Percentiles rank a stretch among this genome's conserved stretches.
Evolutionary conservation across 2,797 vertebrate genomes (phyloP).

Genomic region (Intellagama lesueurii): DNA sequence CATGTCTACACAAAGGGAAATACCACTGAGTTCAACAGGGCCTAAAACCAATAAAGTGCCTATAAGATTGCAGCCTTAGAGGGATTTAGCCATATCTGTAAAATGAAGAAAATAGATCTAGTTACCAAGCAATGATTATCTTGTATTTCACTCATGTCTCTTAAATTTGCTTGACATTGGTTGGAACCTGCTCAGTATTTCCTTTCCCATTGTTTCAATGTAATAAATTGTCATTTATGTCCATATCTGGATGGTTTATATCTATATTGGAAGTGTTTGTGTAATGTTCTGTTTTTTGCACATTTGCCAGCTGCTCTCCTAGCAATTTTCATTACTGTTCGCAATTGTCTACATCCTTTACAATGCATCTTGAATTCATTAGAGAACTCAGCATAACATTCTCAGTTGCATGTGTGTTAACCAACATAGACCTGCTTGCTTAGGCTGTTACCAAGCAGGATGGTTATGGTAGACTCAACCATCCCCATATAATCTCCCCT

Average conservation of each 20-base stretch:
- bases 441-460: neutral
- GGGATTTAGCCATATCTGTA: neutral
- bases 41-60: neutral
- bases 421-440: neutral
- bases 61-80: neutral
- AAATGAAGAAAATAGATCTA: neutral
- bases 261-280: neutral
- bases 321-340: slow-evolving; percentile 3
- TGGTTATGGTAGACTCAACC: no score
- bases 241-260: neutral
- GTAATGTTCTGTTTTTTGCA: neutral
- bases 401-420: neutral
- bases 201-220: neutral
- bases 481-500: no score
- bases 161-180: neutral
- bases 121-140: neutral
- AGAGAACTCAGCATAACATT: neutral
- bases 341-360: neutral
- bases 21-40: neutral
- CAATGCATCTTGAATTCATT: slow-evolving; percentile 1
- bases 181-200: neutral
- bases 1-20: neutral
- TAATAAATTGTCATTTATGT: neutral
- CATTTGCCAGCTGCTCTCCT: neutral
- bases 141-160: neutral